Conservation (phyloP, 2,888 invertebrate species). For the Germaria angustata region DNA sequence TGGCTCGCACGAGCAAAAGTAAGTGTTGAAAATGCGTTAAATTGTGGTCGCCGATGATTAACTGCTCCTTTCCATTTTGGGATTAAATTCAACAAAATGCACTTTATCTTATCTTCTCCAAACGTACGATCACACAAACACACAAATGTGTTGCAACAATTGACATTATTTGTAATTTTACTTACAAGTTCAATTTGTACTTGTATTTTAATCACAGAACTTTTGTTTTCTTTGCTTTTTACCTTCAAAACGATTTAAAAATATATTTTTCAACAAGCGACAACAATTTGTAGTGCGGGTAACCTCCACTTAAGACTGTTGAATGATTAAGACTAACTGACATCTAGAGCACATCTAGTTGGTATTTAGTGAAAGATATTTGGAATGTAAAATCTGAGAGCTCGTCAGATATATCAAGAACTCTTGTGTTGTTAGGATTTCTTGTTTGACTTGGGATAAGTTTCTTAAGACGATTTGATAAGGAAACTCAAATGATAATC, state of each 20-base stretch:
- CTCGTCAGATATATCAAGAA: neutral
- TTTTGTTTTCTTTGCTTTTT: slow-evolving; percentile 35
- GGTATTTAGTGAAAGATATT: neutral
- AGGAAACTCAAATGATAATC: neutral
- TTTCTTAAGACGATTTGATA: neutral
- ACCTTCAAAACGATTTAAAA: slow-evolving; percentile 27
- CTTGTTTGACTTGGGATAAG: neutral
- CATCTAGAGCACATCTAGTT: neutral
- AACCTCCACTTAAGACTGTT: slow-evolving; percentile 40
- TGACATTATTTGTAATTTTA: slow-evolving; percentile 17
- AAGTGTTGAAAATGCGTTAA: neutral
- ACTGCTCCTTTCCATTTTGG: slow-evolving; percentile 34
- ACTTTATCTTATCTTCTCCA: slow-evolving; percentile 59
- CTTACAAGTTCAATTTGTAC: slow-evolving; percentile 48
- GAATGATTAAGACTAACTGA: neutral
- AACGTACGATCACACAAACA: neutral
- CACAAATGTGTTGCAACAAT: slow-evolving; percentile 30
- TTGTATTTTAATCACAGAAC: slow-evolving; percentile 40
- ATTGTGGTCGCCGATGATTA: slow-evolving; percentile 10
- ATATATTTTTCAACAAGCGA: neutral
- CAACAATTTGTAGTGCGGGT: neutral
- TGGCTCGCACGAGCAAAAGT: neutral
- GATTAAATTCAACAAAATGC: slow-evolving; percentile 28
- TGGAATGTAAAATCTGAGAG: neutral
- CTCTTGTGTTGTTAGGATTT: neutral